These are phyloP conservation scores for Cheirogaleus major DNA, from an alignment of 2,797 vertebrate genomes.

Conservation along the genomic window DNA sequence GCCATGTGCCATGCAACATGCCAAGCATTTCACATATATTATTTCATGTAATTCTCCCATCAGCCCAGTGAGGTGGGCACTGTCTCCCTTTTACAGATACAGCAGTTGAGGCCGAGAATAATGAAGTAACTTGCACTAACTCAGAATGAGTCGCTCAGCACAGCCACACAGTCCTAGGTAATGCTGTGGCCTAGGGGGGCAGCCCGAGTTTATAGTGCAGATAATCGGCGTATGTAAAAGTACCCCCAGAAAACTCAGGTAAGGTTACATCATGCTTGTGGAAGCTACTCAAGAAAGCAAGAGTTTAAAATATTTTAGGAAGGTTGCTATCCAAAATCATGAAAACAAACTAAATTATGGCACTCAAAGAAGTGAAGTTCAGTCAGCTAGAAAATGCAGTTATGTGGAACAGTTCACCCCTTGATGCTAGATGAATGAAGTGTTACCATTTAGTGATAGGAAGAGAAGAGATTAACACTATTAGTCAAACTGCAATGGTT, in stretches of 20 bases:
- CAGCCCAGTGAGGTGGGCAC: neutral
- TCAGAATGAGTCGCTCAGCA: neutral
- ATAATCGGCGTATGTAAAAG: neutral
- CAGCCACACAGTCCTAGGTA: neutral
- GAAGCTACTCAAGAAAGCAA: neutral
- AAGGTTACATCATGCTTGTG: neutral
- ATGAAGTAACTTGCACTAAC: neutral
- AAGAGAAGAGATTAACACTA: neutral
- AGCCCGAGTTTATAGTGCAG: neutral
- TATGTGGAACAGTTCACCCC: neutral
- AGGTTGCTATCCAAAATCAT: neutral
- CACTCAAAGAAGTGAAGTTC: neutral
- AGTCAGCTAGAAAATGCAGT: neutral
- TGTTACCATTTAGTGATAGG: neutral
- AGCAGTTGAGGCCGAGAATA: neutral
- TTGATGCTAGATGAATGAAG: neutral
- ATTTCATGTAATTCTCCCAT: neutral
- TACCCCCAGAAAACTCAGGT: neutral
- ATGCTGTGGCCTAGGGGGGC: rapidly evolving
- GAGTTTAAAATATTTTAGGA: conserved; percentile 4
- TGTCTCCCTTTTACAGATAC: neutral
- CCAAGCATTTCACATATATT: neutral
- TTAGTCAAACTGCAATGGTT: neutral
- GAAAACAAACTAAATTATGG: conserved; percentile 27
- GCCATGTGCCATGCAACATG: rapidly evolving